Evolutionary conservation across 2,888 invertebrate species (phyloP).

Genomic region (Zonitis immaculata): DNA sequence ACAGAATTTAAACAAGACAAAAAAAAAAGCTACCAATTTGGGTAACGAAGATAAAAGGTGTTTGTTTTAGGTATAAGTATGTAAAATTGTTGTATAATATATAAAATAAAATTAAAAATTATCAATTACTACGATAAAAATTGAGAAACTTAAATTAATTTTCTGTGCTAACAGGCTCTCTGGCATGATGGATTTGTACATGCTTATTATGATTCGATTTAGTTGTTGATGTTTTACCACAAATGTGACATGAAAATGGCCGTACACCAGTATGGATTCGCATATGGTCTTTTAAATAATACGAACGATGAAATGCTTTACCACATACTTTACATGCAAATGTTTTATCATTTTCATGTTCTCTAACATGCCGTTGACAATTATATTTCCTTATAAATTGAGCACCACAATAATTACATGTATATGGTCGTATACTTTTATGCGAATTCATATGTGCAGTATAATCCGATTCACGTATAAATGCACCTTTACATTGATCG

Average conservation of each 20-base stretch:
- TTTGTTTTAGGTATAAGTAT: too few species aligned
- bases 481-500: conserved; percentile 76
- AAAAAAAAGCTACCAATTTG: background rate
- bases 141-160: conserved; percentile 49
- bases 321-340: conserved; percentile 74
- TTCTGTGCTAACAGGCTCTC: conserved; percentile 82
- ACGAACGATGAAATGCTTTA: conserved; percentile 80
- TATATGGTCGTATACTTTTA: conserved; percentile 76
- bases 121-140: background rate
- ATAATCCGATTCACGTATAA: conserved; percentile 75
- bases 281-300: conserved; percentile 83
- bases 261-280: conserved; percentile 77
- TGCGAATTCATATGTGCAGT: conserved; percentile 82
- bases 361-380: conserved; percentile 77
- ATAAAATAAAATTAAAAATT: too few species aligned
- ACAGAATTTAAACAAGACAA: background rate
- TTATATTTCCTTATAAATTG: conserved; percentile 86
- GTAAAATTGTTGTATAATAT: too few species aligned
- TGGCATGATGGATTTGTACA: conserved; percentile 81
- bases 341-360: conserved; percentile 74
- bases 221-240: conserved; percentile 83
- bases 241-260: conserved; percentile 81
- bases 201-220: conserved; percentile 91
- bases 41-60: background rate
- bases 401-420: conserved; percentile 85